phyloP scores from a whole-genome alignment of 2,888 invertebrate genomes.

The Ellobium chinense region DNA sequence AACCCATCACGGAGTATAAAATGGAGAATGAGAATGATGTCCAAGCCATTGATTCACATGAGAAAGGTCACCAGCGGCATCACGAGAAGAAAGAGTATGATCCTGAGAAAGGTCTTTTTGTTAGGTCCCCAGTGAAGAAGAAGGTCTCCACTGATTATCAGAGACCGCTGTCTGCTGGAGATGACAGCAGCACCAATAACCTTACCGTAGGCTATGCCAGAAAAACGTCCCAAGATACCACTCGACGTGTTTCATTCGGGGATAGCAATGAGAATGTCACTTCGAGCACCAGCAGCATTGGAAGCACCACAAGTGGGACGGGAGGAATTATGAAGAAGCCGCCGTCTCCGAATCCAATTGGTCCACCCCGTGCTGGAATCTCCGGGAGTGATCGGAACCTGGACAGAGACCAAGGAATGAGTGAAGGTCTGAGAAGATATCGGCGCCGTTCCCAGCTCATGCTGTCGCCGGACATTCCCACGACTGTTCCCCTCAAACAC shows the following conservation, averaged over 20 bases:
- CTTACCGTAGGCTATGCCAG: not conserved
- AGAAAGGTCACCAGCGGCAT: not conserved
- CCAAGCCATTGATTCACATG: not conserved
- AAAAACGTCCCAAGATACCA: not conserved
- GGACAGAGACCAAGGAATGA: constrained; percentile 11
- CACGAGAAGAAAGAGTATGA: not conserved
- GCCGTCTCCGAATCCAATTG: not conserved
- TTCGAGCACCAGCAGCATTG: not conserved
- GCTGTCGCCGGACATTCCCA: constrained; percentile 27
- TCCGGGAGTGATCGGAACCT: not conserved
- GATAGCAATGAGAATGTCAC: not conserved
- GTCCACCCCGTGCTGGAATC: not conserved
- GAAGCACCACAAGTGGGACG: not conserved
- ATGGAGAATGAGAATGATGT: not conserved
- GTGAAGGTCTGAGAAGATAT: constrained; percentile 29
- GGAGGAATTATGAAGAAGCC: constrained; percentile 19
- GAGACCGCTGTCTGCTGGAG: not conserved
- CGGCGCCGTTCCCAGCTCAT: constrained; percentile 33
- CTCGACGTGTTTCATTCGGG: not conserved
- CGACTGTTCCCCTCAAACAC: constrained; percentile 16
- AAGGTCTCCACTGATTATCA: not conserved
- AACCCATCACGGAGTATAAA: not conserved
- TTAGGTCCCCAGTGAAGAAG: not conserved
- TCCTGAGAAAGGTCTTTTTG: constrained; percentile 4
- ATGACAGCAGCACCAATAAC: not conserved